Evolutionary conservation across 2,797 vertebrate species (phyloP), one percentile per base, ranked within the genome.

Genomic region (Synanceia verrucosa): DNA sequence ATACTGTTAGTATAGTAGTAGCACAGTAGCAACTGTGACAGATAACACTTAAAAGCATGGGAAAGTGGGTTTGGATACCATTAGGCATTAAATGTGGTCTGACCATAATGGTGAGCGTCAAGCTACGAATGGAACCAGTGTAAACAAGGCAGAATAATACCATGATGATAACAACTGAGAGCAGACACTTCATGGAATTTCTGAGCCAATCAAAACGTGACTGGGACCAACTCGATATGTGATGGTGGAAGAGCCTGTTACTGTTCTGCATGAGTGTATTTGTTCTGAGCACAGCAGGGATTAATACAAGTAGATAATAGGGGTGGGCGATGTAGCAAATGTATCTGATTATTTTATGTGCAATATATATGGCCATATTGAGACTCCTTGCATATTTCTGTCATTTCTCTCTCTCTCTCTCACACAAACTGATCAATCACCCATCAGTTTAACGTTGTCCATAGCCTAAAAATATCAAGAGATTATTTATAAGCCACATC

Each of bases 81-180:
- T 37, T 48, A 39, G 58, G 43, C 64, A 50, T 12, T 62, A 21
- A 57, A 64, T 73, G 69, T 28, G 48, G 52, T 50, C 16, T 52
- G 52, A 62, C 44, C 34, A 52, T 19, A 75, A 47, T 48, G 58
- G 29, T 56, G 43, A 72, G 67, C 72, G 23, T 70, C n/a, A 33
- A 52, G 26, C 50, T 43, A 70, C 61, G 62, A 79, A 75, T 58
- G 28, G 70, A 73, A 72, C 3, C 53, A 39, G 16, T 48, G 78
- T 65, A 77, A 84, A 86, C 65, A 71, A 43, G 21, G 41, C 19
- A 52, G 55, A 71, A 72, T 55, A 71, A 78, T 18, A n/a, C 2
- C 23, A 46, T 1, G 0, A n/a, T 19, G 55, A 72, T 65, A 56
- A 73, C 10, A 12, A 46, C 18, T 5, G 29, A 56, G 39, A 53